Base-by-base conservation (phyloP, 2,113 vertebrate species). In the Sciurus niger region DNA sequence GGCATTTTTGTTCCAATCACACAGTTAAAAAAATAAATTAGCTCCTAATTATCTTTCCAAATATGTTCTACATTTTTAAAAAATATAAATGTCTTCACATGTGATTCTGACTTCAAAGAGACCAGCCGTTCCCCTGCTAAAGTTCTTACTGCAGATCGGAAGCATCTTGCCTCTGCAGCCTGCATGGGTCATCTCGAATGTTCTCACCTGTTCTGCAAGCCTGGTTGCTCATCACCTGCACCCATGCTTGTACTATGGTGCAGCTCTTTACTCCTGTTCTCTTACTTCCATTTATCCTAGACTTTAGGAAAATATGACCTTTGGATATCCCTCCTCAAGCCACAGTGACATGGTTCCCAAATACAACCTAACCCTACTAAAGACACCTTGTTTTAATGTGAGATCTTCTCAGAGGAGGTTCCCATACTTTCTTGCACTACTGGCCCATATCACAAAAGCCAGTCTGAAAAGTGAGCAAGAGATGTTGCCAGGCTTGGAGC, bases 1-100 rank as follows among this genome's bases (percentile, higher is more conserved):
- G 84, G 20, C 46, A 96, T 95, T 98, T 96, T 70, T 74, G 92
- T 77, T 74, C 25, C 34, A 86, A 89, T 82, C 88, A 96, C 79
- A 84, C 96, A 68, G 80, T 92, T 82, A 90, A 89, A 96, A 97
- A 96, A 14, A 84, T 78, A 48, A 63, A n/a, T 16, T 82, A 90
- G n/a, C 5, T 88, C 51, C 87, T 86, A 73, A 87, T 97, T 95
- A 67, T 37, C 30, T 78, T 91, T 73, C 74, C 40, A 96, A 84
- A 97, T 95, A 48, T 76, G n/a, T 73, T 60, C 63, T 93, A 37
- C 24, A 20, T 18, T 93, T 96, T 30, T 40, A 58, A 95, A 83
- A 1, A 95, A 72, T 53, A 2, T 68, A 48, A 93, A 18, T 58
- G 14, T 72, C 92, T 65, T 83, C 46, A 22, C 51, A 48, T 43